Percentiles rank a stretch among this genome's conserved stretches.
Evolutionary conservation across 2,888 invertebrate species (phyloP).

Genomic region (Candidula unifasciata): DNA sequence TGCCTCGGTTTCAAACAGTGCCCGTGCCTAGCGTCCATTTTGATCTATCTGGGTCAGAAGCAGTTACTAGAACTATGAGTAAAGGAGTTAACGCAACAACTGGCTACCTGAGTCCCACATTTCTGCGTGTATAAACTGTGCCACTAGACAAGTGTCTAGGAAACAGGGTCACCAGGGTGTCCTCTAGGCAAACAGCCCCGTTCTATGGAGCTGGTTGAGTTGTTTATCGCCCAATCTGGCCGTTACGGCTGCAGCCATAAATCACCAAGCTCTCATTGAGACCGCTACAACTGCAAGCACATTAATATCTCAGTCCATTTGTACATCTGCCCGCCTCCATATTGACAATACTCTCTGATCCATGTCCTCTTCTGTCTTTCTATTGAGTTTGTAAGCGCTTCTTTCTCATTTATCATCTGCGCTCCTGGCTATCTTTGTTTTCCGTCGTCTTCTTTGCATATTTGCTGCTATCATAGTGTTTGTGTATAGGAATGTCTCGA

Average conservation of each 20-base stretch:
- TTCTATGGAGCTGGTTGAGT: neutral
- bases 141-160: neutral
- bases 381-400: neutral
- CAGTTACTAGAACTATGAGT: too few species aligned
- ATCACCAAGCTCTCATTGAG: neutral
- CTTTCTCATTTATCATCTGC: neutral
- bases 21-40: too few species aligned
- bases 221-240: neutral
- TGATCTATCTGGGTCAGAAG: too few species aligned
- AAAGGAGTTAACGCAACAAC: too few species aligned
- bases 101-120: too few species aligned
- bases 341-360: neutral
- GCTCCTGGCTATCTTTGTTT: neutral
- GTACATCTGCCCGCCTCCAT: neutral
- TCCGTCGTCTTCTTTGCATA: neutral
- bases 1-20: too few species aligned
- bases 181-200: neutral
- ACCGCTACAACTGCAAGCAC: neutral
- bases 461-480: neutral
- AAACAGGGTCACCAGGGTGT: neutral
- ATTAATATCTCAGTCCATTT: constrained; percentile 5
- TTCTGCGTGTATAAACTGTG: too few species aligned
- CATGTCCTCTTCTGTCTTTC: neutral
- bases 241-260: neutral
- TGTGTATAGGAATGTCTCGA: too few species aligned